phyloP scores from a whole-genome alignment of 2,888 invertebrate species.

The Ectemnius lituratus region DNA sequence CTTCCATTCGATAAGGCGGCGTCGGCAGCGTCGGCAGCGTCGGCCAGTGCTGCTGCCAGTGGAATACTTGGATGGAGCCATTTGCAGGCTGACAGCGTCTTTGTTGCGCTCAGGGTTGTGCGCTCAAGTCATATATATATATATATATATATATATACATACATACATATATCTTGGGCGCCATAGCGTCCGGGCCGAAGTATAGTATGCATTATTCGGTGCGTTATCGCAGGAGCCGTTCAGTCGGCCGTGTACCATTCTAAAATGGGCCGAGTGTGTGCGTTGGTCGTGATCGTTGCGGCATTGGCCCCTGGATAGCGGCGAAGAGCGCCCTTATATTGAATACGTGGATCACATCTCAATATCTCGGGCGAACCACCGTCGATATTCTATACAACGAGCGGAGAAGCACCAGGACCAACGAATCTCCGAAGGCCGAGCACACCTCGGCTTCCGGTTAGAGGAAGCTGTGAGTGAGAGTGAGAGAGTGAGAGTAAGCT shows the following conservation, averaged over 20 bases:
- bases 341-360: conserved; percentile 73
- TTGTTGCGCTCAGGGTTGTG: not conserved
- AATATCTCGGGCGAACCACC: conserved; percentile 62
- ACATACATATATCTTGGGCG: no score
- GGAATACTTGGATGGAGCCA: not conserved
- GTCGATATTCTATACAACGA: conserved; percentile 45
- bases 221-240: conserved; percentile 31
- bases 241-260: conserved; percentile 36
- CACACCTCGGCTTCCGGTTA: not conserved
- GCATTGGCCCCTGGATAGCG: conserved; percentile 41
- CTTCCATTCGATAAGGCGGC: not conserved
- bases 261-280: conserved; percentile 45
- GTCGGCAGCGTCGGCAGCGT: not conserved
- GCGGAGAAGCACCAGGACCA: not conserved
- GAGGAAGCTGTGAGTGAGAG: not conserved
- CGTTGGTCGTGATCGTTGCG: conserved; percentile 44
- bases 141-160: no score
- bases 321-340: conserved; percentile 70
- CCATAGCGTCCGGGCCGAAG: not conserved
- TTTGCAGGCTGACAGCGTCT: conserved; percentile 1
- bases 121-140: not conserved
- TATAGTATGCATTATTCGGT: conserved; percentile 12
- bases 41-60: not conserved
- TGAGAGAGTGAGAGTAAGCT: not conserved
- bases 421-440: not conserved